A percentile compares a stretch with the other conserved stretches of the same genome.
These are phyloP conservation scores for Gobius niger DNA, from an alignment of 2,113 vertebrate genomes.

Conservation along the genomic window DNA sequence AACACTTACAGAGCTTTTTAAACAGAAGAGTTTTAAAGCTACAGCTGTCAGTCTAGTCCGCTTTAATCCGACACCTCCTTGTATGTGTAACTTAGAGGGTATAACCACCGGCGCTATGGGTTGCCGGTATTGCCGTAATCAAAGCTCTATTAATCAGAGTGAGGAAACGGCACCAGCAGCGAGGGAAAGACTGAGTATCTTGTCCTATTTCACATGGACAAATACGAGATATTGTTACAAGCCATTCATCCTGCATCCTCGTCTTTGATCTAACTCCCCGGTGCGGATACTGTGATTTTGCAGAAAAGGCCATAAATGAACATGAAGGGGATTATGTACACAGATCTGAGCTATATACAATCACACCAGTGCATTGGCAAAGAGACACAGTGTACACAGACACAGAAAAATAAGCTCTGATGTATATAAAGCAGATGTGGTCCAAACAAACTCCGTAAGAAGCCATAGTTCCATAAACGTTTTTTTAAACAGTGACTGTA, in stretches of 20 bases:
- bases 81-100: slow-evolving; percentile 39
- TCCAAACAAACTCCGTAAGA: background rate
- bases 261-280: slow-evolving; percentile 57
- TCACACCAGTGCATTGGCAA: background rate
- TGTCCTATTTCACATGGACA: slow-evolving; percentile 54
- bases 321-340: slow-evolving; percentile 36
- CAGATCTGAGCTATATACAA: background rate
- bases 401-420: slow-evolving; percentile 3
- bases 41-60: slow-evolving; percentile 66
- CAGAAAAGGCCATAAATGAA: slow-evolving; percentile 47
- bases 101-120: background rate
- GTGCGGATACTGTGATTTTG: slow-evolving; percentile 48
- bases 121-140: slow-evolving; percentile 48
- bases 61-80: slow-evolving; percentile 42
- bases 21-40: slow-evolving; percentile 43
- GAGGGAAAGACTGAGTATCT: slow-evolving; percentile 61
- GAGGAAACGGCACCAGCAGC: slow-evolving; percentile 45
- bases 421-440: slow-evolving; percentile 9
- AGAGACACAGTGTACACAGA: slow-evolving; percentile 1
- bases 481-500: slow-evolving; percentile 9
- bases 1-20: slow-evolving; percentile 57
- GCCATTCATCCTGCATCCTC: slow-evolving; percentile 51
- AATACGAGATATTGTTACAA: slow-evolving; percentile 71
- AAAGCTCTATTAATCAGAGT: slow-evolving; percentile 64
- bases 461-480: slow-evolving; percentile 3